A percentile compares a stretch with the other conserved stretches of the same genome.
Evolutionary conservation across 2,888 invertebrate species (phyloP).

Genomic region (Xestia ashworthii): DNA sequence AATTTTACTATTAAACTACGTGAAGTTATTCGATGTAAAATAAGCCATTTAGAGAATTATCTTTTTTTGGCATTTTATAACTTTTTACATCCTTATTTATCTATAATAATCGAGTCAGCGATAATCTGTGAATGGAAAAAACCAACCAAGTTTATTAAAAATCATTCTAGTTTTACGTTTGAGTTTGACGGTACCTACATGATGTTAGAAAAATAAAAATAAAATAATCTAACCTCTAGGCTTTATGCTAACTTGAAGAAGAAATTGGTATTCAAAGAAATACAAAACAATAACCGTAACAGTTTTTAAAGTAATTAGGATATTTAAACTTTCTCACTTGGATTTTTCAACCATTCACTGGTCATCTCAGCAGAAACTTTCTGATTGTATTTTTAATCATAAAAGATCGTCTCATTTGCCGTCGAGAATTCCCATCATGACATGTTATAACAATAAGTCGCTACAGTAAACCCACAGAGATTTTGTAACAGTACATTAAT

Average conservation of each 20-base stretch:
- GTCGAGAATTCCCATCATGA: not conserved
- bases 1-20: constrained; percentile 49
- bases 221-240: constrained; percentile 16
- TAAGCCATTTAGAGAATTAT: constrained; percentile 35
- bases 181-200: not conserved
- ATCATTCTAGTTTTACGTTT: constrained; percentile 24
- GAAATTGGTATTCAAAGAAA: not conserved
- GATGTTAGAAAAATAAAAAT: not conserved
- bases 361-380: not conserved
- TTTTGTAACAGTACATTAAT: constrained; percentile 48
- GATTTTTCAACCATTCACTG: not conserved
- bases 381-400: not conserved
- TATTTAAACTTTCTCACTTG: not conserved
- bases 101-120: not conserved
- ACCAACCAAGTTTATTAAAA: constrained; percentile 15
- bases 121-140: constrained; percentile 11
- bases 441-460: not conserved
- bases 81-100: constrained; percentile 12
- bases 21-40: constrained; percentile 50
- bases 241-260: constrained; percentile 7
- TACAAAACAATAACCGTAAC: not conserved
- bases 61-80: constrained; percentile 28
- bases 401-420: not conserved
- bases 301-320: not conserved
- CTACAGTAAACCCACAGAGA: constrained; percentile 3